Base-by-base conservation (phyloP, 2,797 vertebrate species). In the Danio kyathit region DNA sequence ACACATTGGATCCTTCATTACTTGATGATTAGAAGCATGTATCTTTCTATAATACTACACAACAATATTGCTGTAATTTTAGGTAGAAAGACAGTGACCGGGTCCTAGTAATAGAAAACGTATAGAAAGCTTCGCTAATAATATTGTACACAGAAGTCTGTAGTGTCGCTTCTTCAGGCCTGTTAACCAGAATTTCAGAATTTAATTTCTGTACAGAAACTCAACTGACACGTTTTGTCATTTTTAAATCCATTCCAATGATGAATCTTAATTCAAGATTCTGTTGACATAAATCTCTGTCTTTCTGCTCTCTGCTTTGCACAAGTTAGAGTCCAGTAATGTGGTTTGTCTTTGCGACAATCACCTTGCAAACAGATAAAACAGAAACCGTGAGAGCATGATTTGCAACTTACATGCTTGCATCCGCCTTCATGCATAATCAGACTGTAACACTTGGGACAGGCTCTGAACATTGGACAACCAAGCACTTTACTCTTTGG, bases 391-490 rank as follows among this genome's bases (percentile, higher is more conserved):
- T 79, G 66, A 0, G 0, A 0, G 52, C 88, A 89, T 41, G 60
- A 7, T 2, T 3, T 0, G 11, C 86, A 87, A 0, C 0, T 6
- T 14, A 88, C 69, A 11, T 84, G 85, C 57, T 89, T 88, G 76
- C 88, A 89, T 2, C 85, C 87, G 4, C 0, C 4, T 40, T 14
- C 13, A 75, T 86, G 87, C 77, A 74, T 84, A 57, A 88, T 76
- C 16, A 89, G 46, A 56, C 1, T 48, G 74, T 74, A 80, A 57
- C 89, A 90, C 19, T 83, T 84, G 7, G 89, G 86, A 44, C 88
- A 89, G 60, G 88, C 82, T 9, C 89, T 83, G 79, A 90, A 89
- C 48, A 14, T 5, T 2, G 89, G 88, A 65, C 86, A 89, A 14
- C 84, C 84, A 4, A 10, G 17, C 12, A 90, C 84, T 0, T 3